These are phyloP conservation scores for Buphagus erythrorhynchus DNA, from an alignment of 2,797 vertebrate genomes.

Conservation along the genomic window DNA sequence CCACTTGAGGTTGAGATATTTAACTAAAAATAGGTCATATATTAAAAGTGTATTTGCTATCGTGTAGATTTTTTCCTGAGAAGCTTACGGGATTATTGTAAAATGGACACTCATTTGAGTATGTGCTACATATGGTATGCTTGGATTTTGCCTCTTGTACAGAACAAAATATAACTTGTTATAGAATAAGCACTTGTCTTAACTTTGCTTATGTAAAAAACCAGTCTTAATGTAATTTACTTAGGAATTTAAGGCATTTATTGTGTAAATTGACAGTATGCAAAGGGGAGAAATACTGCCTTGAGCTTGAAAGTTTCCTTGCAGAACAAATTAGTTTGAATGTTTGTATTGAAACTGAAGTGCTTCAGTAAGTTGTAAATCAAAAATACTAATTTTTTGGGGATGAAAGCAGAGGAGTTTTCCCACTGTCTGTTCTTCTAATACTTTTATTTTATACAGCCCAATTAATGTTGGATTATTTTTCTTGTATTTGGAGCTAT, in stretches of 20 bases:
- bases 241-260: not conserved
- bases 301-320: not conserved
- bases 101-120: constrained; percentile 23
- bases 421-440: not conserved
- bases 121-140: not conserved
- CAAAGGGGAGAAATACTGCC: not conserved
- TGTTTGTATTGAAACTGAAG: not conserved
- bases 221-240: not conserved
- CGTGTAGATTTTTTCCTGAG: constrained; percentile 8
- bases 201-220: not conserved
- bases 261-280: not conserved
- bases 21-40: constrained; percentile 37
- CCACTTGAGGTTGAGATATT: not conserved
- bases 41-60: constrained; percentile 9
- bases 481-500: not conserved
- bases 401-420: not conserved
- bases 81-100: constrained; percentile 45
- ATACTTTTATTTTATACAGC: not conserved
- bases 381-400: not conserved
- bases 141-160: not conserved
- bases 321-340: not conserved
- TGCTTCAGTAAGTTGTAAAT: not conserved
- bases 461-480: not conserved
- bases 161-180: not conserved
- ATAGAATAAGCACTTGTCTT: not conserved